phyloP scores from a whole-genome alignment of 2,888 invertebrate genomes.

The Drosophila macrospina region DNA sequence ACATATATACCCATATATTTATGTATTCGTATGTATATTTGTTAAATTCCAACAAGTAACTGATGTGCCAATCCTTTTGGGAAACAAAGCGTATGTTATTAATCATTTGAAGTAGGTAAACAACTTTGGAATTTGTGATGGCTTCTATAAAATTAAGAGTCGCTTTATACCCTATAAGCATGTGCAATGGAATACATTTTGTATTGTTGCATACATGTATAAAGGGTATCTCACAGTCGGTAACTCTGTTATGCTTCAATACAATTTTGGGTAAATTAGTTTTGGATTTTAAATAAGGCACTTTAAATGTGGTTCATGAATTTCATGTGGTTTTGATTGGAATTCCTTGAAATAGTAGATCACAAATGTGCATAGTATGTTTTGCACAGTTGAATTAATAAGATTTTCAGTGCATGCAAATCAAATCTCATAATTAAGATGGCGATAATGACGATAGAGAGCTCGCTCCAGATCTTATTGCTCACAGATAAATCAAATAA shows the following conservation, averaged over 20 bases:
- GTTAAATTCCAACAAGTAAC: slow-evolving; percentile 16
- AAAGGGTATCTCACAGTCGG: background rate
- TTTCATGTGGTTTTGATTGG: slow-evolving; percentile 1
- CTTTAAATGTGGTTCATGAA: slow-evolving; percentile 8
- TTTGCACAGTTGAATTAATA: slow-evolving; percentile 14
- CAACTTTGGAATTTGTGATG: slow-evolving; percentile 10
- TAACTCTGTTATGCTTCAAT: background rate
- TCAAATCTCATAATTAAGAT: slow-evolving; percentile 12
- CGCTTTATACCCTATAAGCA: background rate
- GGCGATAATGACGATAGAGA: slow-evolving; percentile 9
- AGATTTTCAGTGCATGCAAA: slow-evolving; percentile 35
- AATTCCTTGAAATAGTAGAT: slow-evolving; percentile 4
- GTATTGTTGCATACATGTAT: background rate
- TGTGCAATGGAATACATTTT: background rate
- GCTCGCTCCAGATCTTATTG: slow-evolving; percentile 17
- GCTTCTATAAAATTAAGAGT: background rate
- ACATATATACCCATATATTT: background rate
- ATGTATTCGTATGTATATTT: background rate
- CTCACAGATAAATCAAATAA: slow-evolving; percentile 55
- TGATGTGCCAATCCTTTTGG: slow-evolving; percentile 27
- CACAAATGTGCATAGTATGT: slow-evolving; percentile 1
- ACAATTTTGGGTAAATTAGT: background rate
- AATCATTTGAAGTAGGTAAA: slow-evolving; percentile 19
- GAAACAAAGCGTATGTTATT: slow-evolving; percentile 18
- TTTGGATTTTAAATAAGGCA: slow-evolving; percentile 6